A percentile compares a stretch with the other conserved stretches of the same genome.
Evolutionary conservation across 2,797 vertebrate species (phyloP).

Genomic region (Parotocinclus haroldoi): DNA sequence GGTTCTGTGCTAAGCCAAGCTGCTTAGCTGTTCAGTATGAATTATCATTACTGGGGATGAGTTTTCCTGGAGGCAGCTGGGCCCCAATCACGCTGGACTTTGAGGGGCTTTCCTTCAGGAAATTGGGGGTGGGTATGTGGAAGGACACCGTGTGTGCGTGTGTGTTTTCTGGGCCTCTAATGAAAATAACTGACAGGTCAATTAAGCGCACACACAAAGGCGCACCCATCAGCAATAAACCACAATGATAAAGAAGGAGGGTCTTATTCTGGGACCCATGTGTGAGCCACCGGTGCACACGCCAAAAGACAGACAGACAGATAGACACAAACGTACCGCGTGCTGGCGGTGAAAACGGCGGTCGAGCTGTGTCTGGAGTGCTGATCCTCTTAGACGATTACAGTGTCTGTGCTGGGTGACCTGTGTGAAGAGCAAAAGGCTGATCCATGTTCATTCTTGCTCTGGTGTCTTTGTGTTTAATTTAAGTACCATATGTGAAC

Average conservation of each 20-base stretch:
- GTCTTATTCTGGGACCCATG: constrained; percentile 33
- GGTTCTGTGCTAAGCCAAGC: not conserved
- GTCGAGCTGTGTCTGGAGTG: constrained; percentile 56
- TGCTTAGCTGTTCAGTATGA: constrained; percentile 30
- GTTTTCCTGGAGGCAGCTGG: constrained; percentile 60
- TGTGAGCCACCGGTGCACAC: constrained; percentile 54
- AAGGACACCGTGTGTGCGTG: constrained; percentile 44
- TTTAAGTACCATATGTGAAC: constrained; percentile 31
- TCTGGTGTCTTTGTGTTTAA: constrained; percentile 32
- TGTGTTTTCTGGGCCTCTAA: constrained; percentile 47
- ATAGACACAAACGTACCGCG: constrained; percentile 51
- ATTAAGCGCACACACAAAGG: constrained; percentile 67
- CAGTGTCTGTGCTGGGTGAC: constrained; percentile 43
- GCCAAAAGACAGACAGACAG: constrained; percentile 38
- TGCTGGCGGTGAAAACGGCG: constrained; percentile 46
- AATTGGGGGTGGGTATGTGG: constrained; percentile 28
- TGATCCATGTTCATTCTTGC: constrained; percentile 40
- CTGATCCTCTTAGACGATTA: constrained; percentile 81
- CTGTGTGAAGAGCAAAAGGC: constrained; percentile 52
- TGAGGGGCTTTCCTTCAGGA: constrained; percentile 62
- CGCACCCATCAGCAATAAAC: constrained; percentile 22
- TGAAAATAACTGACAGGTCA: constrained; percentile 66
- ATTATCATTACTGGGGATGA: constrained; percentile 62
- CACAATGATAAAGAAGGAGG: constrained; percentile 7
- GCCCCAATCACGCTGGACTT: constrained; percentile 54